Conservation (phyloP, 2,797 vertebrate species). For the Myotis pilosus region DNA sequence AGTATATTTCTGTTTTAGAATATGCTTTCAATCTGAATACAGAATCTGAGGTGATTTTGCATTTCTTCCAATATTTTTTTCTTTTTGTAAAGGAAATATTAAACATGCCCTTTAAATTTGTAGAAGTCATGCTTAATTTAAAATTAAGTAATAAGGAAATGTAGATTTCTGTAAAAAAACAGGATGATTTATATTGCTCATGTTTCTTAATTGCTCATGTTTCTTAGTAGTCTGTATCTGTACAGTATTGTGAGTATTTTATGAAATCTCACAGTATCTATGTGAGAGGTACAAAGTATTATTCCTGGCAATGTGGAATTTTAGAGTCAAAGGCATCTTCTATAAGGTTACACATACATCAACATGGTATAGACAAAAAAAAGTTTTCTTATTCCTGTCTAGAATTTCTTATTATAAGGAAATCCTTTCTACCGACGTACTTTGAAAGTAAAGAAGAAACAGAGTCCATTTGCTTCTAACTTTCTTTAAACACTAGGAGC, state of each 20-base stretch:
- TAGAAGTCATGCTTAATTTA: slow-evolving; percentile 64
- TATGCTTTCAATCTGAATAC: slow-evolving; percentile 64
- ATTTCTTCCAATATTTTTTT: slow-evolving; percentile 42
- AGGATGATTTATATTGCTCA: slow-evolving; percentile 21
- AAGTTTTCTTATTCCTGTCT: slow-evolving; percentile 24
- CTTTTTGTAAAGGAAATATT: slow-evolving; percentile 59
- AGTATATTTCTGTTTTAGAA: slow-evolving; percentile 67
- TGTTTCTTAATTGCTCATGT: slow-evolving; percentile 33
- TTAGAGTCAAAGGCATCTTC: slow-evolving; percentile 35
- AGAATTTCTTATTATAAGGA: slow-evolving; percentile 23
- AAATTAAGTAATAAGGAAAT: slow-evolving; percentile 54
- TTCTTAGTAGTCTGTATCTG: slow-evolving; percentile 39
- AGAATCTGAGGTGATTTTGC: slow-evolving; percentile 56
- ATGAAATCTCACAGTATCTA: background rate
- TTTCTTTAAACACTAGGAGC: background rate
- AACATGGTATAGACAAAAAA: background rate
- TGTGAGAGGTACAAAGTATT: background rate
- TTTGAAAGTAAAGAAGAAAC: slow-evolving; percentile 25
- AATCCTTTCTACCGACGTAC: background rate
- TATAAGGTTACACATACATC: background rate
- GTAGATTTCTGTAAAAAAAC: slow-evolving; percentile 36
- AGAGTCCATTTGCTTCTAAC: background rate
- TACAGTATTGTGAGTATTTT: slow-evolving; percentile 57
- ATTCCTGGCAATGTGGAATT: background rate
- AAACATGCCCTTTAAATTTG: slow-evolving; percentile 62